Percentiles rank a stretch among this genome's conserved stretches.
phyloP scores from a whole-genome alignment of 2,113 vertebrate species.

The Cyprinodon variegatus region DNA sequence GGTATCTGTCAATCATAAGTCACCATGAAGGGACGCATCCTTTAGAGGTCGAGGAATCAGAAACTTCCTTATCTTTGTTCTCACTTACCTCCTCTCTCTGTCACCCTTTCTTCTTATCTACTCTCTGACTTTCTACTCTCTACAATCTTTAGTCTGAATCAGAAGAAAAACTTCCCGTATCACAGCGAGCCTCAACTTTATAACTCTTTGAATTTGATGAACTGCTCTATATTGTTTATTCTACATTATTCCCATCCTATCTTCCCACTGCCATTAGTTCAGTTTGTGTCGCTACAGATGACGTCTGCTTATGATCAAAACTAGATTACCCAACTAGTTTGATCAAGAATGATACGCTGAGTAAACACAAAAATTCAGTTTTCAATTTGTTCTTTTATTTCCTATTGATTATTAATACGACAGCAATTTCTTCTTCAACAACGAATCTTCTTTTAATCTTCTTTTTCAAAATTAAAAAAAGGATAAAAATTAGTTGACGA shows the following conservation, averaged over 20 bases:
- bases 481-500: no score
- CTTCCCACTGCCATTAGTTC: constrained; percentile 16
- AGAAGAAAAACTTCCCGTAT: constrained; percentile 42
- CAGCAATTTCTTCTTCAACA: no score
- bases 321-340: neutral
- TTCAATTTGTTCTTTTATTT: no score
- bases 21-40: constrained; percentile 39
- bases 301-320: neutral
- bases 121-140: constrained; percentile 39
- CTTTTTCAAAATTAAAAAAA: no score
- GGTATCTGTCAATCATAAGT: constrained; percentile 62
- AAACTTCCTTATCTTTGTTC: neutral
- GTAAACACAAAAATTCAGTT: no score
- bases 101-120: constrained; percentile 39
- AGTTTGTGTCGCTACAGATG: neutral
- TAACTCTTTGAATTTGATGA: constrained; percentile 20
- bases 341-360: no score
- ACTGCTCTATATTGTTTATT: constrained; percentile 40
- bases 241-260: constrained; percentile 13
- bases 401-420: no score
- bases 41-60: constrained; percentile 16
- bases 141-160: constrained; percentile 25
- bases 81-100: no score
- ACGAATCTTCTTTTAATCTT: no score
- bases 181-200: constrained; percentile 46